Evolutionary conservation across 2,113 vertebrate genomes (phyloP), one percentile per base, ranked within the genome.

Genomic region (Eptesicus fuscus): DNA sequence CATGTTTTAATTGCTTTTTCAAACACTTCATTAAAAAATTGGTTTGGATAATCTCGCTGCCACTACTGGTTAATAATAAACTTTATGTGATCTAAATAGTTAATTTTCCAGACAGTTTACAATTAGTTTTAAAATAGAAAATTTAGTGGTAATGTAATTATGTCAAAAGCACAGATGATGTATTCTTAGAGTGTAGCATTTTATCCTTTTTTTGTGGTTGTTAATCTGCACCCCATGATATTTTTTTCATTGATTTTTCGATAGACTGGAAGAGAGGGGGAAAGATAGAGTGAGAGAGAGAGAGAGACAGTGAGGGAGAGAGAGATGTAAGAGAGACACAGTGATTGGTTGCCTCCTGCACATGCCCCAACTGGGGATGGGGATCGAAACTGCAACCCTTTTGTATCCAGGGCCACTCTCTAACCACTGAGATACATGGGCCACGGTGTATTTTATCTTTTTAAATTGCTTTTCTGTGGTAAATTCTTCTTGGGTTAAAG

Each of bases 21-120:
- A 93, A 92, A 71, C 8, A 74, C n/a, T 87, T 93, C 5, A 63
- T 90, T 90, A 35, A 92, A 59, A 95, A 93, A 63, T 78, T 49
- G 37, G 32, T 67, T 90, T 61, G 17, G 30, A 83, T 94, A 95
- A 71, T 91, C 17, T 79, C 14, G 59, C 1, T 93, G 28, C 16
- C 11, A 73, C 9, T 90, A 30, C 7, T 85, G 74, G 23, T 73
- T 85, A 92, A 70, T 89, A 87, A 20, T 73, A 90, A 73, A 84
- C 23, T 80, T 80, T 53, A 69, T 9, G 51, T 78, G 4, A 30
- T 70, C 35, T 49, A 61, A 16, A 61, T 61, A 61, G 25, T 61
- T 59, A 56, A 56, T 56, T 56, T 59, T 25, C 56, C 56, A 59
- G 23, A 25, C 23, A 25, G 23, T 59, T 59, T 25, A 59, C 23